Evolutionary conservation across 1,140 invertebrate genomes (phyloP), one percentile per base, ranked within the genome.

Genomic region (Dendroctonus valens): DNA sequence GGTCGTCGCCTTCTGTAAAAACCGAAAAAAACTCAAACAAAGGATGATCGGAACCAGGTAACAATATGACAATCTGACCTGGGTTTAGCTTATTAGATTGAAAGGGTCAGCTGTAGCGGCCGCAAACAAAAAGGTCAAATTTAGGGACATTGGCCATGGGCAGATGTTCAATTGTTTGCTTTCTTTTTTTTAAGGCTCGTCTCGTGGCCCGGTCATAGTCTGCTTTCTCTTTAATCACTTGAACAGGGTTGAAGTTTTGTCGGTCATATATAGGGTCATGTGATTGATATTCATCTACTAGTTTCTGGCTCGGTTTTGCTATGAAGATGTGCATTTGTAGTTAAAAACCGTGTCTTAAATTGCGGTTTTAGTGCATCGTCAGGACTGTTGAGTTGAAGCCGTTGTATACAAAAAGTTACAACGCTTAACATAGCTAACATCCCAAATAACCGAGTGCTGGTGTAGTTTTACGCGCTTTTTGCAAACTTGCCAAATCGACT

Each of bases 71-170:
- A 55, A 64, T 64, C 51, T 55, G 62, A 65, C 62, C 62, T 55
- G 53, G 46, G 41, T 12, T 15, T 37, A 46, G 15, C 38, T 15
- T 41, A 38, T 37, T 37, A 46, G 41, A 65, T 55, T 65, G 52
- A 55, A 65, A 65, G 62, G 62, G 62, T 65, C 62, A 65, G 53
- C 62, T 65, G 62, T 26, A 48, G 26, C 42, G 38, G 44, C 12
- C 53, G 62, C 62, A 65, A 65, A 65, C 62, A 65, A 70, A 70
- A 70, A 70, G 69, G 69, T 70, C 69, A 70, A 67, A 70, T 70
- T 70, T 70, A 70, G 69, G 69, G 69, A 70, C 69, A 70, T 62
- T 70, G 69, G 69, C 69, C 61, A 70, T 65, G 64, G 61, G 57
- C 69, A 70, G 69, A 70, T 70, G 69, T 70, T 70, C 53, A 41